Conservation (phyloP, 2,888 invertebrate genomes). For the Nasonovia ribisnigri region DNA sequence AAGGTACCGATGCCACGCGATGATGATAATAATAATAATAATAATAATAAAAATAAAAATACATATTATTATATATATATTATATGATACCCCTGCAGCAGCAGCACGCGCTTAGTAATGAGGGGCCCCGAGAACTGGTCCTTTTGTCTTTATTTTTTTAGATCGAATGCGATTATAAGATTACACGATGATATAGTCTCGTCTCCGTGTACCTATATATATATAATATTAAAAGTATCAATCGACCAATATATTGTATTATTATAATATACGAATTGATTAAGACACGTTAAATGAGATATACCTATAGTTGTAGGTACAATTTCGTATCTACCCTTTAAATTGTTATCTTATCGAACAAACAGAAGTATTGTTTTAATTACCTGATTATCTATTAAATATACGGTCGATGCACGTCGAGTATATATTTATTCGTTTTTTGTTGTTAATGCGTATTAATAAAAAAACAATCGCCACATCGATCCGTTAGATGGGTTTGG, state of each 20-base stretch:
- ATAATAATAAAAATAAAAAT: neutral
- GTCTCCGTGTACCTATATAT: neutral
- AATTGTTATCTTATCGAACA: neutral
- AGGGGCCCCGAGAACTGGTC: neutral
- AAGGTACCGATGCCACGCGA: neutral
- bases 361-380: neutral
- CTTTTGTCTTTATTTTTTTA: constrained; percentile 10
- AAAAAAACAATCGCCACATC: neutral
- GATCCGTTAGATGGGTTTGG: neutral
- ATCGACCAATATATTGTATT: neutral
- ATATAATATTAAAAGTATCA: neutral
- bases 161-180: neutral
- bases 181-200: neutral
- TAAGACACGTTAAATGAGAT: neutral
- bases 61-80: neutral
- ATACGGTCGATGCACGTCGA: neutral
- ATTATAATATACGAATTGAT: neutral
- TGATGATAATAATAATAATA: neutral
- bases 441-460: neutral
- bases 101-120: constrained; percentile 3
- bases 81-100: neutral
- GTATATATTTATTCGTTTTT: neutral
- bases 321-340: neutral
- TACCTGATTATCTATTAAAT: neutral
- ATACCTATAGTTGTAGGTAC: neutral